A percentile compares a stretch with the other conserved stretches of the same genome.
Evolutionary conservation across 2,113 vertebrate genomes (phyloP).

Genomic region (Apeltes quadracus): DNA sequence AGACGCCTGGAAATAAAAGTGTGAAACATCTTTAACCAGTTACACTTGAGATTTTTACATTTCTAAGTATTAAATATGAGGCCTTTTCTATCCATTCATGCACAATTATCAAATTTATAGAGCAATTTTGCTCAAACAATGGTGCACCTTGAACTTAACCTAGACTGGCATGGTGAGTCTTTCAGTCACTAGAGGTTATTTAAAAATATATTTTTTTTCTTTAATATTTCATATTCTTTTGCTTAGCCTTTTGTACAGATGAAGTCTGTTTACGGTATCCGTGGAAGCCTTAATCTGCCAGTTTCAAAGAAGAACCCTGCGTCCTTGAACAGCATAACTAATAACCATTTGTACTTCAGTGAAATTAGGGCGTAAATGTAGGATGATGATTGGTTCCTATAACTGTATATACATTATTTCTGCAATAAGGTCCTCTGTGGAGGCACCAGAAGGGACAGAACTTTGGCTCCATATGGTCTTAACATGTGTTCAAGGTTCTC

Average conservation of each 20-base stretch:
- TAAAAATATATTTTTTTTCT: not conserved
- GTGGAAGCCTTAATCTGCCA: not conserved
- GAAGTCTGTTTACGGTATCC: not conserved
- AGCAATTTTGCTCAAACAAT: not conserved
- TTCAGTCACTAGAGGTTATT: not conserved
- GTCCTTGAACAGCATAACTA: not conserved
- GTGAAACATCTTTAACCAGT: not conserved
- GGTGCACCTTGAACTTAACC: not conserved
- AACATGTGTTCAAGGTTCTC: not conserved
- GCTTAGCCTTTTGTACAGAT: not conserved
- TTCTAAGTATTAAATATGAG: not conserved
- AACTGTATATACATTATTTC: not conserved
- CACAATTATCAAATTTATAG: not conserved
- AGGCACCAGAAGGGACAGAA: not conserved
- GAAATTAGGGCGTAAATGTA: not conserved
- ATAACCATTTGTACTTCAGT: not conserved
- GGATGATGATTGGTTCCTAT: not conserved
- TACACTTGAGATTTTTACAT: not conserved
- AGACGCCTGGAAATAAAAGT: conserved; percentile 85
- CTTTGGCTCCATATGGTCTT: not conserved
- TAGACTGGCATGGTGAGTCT: not conserved
- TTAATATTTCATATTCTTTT: not conserved
- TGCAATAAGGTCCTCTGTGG: not conserved
- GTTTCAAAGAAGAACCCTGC: not conserved
- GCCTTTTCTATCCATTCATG: not conserved